Evolutionary conservation across 53 echinoderm and acorn worm species (phyloP), one percentile per base, ranked within the genome.

Genomic region (Actinopyga echinites): DNA sequence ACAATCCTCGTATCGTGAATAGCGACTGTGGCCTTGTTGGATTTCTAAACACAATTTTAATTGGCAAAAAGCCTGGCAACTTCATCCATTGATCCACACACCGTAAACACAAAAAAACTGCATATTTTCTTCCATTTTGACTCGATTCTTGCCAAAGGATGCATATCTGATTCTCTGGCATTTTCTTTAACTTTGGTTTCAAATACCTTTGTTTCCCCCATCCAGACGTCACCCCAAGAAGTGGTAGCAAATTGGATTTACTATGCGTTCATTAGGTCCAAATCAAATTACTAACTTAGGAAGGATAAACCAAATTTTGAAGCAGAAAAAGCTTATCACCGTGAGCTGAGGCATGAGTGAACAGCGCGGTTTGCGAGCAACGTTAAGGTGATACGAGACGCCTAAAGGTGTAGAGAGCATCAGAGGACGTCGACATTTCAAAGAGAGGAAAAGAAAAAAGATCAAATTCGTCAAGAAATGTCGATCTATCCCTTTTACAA

Each of bases 281-380:
- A 71, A 71, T 71, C 71, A 71, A 71, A 71, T 71, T 71, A 71
- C n/a, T 71, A 43, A 71, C 71, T 71, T 71, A 71, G 42, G 71
- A 40, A 71, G 71, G 71, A 71, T 42, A 71, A 71, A 71, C 71
- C 71, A 71, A 71, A 71, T 71, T 71, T 71, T 49, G 49, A 49
- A 49, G 49, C 17, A 49, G 37, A 71, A 68, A 71, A 71, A 71
- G 71, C 71, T 71, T 71, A 71, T 71, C 40, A 71, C 71, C 71
- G 71, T 71, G 44, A 71, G 71, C 71, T 24, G 22, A 71, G 17
- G 49, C 17, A 49, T 49, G 49, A 13, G 49, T 49, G 49, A 49
- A 49, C 15, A 49, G 49, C 49, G 13, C 49, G 49, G 49, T 3
- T 13, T 49, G 49, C 49, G 49, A 49, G 49, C 3, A 49, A 49